A percentile compares a stretch with the other conserved stretches of the same genome.
phyloP scores from a whole-genome alignment of 1,140 invertebrate species.

The Drosophila ambigua region DNA sequence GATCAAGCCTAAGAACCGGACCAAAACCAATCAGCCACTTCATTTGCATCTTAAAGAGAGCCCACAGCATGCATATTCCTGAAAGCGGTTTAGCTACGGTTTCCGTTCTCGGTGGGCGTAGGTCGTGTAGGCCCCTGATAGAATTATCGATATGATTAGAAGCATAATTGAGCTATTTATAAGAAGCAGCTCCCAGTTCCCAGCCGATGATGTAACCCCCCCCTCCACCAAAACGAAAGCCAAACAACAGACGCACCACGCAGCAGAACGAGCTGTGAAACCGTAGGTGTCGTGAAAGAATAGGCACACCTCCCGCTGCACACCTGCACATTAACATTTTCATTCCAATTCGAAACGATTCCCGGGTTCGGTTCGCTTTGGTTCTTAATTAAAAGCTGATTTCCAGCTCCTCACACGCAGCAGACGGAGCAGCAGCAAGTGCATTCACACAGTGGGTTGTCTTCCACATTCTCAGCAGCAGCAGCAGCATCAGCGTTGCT shows the following conservation, averaged over 20 bases:
- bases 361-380: constrained; percentile 25
- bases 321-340: constrained; percentile 61
- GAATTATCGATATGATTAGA: constrained; percentile 77
- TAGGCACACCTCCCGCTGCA: constrained; percentile 45
- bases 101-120: constrained; percentile 44
- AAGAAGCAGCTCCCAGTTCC: constrained; percentile 20
- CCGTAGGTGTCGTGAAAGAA: constrained; percentile 67
- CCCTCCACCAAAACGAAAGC: too few species aligned
- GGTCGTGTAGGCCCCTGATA: constrained; percentile 28
- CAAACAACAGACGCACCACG: constrained; percentile 10
- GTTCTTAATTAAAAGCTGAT: constrained; percentile 77
- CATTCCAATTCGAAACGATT: constrained; percentile 10
- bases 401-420: constrained; percentile 52
- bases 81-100: constrained; percentile 55
- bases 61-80: constrained; percentile 38
- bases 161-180: constrained; percentile 78
- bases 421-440: constrained; percentile 11
- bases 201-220: too few species aligned
- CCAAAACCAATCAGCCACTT: constrained; percentile 76
- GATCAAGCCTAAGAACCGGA: constrained; percentile 32
- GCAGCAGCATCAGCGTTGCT: constrained; percentile 15
- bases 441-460: constrained; percentile 57
- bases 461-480: constrained; percentile 7
- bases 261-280: constrained; percentile 69
- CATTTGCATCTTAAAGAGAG: constrained; percentile 72